Evolutionary conservation across 1,140 invertebrate genomes (phyloP), one percentile per base, ranked within the genome.

Genomic region (Bombus balteatus): DNA sequence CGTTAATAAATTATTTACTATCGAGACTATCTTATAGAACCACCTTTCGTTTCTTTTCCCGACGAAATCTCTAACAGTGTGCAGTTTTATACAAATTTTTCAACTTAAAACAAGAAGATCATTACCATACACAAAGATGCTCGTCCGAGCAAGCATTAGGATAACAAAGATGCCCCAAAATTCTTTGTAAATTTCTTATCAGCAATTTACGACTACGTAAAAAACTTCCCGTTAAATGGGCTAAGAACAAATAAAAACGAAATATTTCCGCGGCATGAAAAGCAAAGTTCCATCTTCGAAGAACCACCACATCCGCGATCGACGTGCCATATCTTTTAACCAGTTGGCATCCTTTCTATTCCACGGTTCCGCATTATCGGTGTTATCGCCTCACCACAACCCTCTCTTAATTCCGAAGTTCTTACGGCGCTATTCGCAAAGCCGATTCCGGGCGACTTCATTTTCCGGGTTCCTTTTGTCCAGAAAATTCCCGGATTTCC

Each of bases 361-460:
- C n/a, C 5, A 13, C 12, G 12, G 18, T 25, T 10, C 34, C 28
- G 34, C 32, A 76, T 71, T 78, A 84, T 79, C 66, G 65, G 66
- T 68, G 65, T 72, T 72, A 84, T 80, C 66, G 66, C 65, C 34
- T 57, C 43, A 65, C 53, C 41, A 65, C n/a, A 43, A 47, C 66
- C 47, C 53, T 39, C 47, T 47, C 53, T 57, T 85, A 85, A 85
- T 85, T 85, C 68, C 76, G 22, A 79, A 80, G n/a, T 85, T 72
- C 77, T 79, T 77, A 37, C 59, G 43, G 10, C 28, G n/a, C 37
- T 22, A 12, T 5, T 25, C 41, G 39, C 10, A 68, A 75, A 78
- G 37, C 82, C 66, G 83, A 79, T 79, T 53, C 37, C 66, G 28
- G 34, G 13, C 59, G 73, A 78, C 65, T 71, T 83, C 83, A 39